Evolutionary conservation across 2,888 invertebrate genomes (phyloP), one percentile per base, ranked within the genome.

Genomic region (Polia nebulosa): DNA sequence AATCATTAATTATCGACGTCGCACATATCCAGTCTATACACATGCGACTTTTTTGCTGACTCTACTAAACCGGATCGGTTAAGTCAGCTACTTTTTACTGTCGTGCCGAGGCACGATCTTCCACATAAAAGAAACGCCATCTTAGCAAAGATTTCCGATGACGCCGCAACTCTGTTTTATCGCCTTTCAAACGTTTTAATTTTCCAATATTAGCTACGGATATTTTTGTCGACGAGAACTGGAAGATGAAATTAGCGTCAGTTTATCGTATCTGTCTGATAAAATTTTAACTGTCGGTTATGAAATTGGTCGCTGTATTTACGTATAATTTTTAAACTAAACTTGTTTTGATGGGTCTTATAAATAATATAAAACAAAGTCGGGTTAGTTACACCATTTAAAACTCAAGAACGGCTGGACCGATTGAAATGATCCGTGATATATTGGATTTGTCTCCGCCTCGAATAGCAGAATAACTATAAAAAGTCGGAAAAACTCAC

Each of bases 11-110:
- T 70, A 71, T 65, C 22, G 47, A 62, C 49, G 56, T 56, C 47
- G 64, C 67, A 49, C 51, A 57, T 47, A 77, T 63, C 57, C 56
- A 65, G 78, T 83, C 55, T 81, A 55, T 59, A 72, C 66, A 76
- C 68, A 77, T 51, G 55, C 74, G 47, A 72, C 44, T 72, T 79
- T 85, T 86, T 81, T 78, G 85, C 77, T 64, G 71, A 79, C 74
- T 79, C 75, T 74, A 86, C 72, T 76, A 80, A 82, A 81, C 80
- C 77, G 80, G 80, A 75, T 82, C 80, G 77, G 75, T 76, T 63
- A 67, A 79, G 80, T 88, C 87, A 86, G 88, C 87, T 77, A 81
- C 77, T 87, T 86, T 86, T 85, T 85, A 85, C 83, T 67, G 80
- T 74, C 87, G 82, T 81, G 72, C 65, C 69, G 80, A 78, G 79